Evolutionary conservation across 2,888 invertebrate species (phyloP), one percentile per base, ranked within the genome.

Genomic region (Drosophila greeni): DNA sequence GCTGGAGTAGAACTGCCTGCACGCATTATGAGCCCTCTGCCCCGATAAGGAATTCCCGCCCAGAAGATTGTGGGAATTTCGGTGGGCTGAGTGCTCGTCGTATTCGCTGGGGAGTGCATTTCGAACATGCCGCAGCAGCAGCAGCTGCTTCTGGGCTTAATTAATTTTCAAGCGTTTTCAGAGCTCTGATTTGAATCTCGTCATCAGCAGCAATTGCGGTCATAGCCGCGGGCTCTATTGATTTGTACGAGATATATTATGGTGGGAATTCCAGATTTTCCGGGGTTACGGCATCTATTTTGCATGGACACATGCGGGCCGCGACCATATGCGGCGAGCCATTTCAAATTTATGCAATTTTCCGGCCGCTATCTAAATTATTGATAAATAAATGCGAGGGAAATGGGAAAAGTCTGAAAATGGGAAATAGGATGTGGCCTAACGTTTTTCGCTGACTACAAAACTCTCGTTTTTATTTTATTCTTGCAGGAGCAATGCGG

Each of bases 151-250:
- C 69, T 75, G 75, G 72, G 68, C 71, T 83, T 84, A 84, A 83
- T 83, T 83, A 84, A 82, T 84, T 82, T 84, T 76, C 58, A 40
- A 76, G 69, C 70, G 72, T 75, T 31, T 20, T 79, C 65, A 36
- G 73, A 68, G 64, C 67, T 70, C 40, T 76, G 80, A 81, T 83
- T 82, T 81, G 74, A 76, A 76, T 81, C 79, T 75, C 69, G 45
- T 62, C 60, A 42, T 65, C 62, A 51, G 14, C 60, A 37, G 51
- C 59, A 56, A 65, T 57, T 66, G 66, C 43, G 62, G 62, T 43
- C 36, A 49, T 43, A 34, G 58, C 64, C 69, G 65, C 65, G 70
- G 70, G 70, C 23, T 52, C 40, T 51, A 60, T 45, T 54, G 67
- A 67, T 68, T 66, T 66, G 57, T 52, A 31, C 45, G 45, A 39